Evolutionary conservation across 1,140 invertebrate species (phyloP), one percentile per base, ranked within the genome.

Genomic region (Bradynema listronoti): DNA sequence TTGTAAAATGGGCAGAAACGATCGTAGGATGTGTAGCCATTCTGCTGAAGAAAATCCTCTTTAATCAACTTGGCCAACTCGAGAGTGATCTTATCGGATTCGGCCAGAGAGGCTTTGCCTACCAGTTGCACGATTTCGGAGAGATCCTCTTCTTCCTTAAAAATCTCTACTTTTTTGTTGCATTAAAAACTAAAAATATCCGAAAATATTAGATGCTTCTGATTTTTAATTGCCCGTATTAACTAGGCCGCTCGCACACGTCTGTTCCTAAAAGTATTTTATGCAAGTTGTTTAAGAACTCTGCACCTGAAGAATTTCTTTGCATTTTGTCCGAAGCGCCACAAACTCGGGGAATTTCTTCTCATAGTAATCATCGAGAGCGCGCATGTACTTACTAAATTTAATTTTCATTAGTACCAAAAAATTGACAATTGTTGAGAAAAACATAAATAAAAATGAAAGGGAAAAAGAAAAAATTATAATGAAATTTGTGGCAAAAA

Each of bases 101-200:
- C 94, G 6, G 93, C 93, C 29, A 99, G 84, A 1, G 93, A 71
- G 67, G 81, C 82, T 84, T 99, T 99, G 80, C 94, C 94, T 66
- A 98, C 94, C 62, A 99, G 82, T 79, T 98, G 94, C 68, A 98
- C 94, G 80, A 98, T 98, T 87, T 99, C 94, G n/a, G 92, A 94
- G 65, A 98, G 82, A 83, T 99, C 94, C 81, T 99, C 94, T 83
- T 99, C 94, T 81, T 98, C 93, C 81, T 99, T 91, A 16, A 97
- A 67, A 66, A 81, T 80, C 5, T 19, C 19, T 22, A 16, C 6
- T 22, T 3, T 32, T 3, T 51, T 2, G 11, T 24, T 11, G 9
- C 14, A 14, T 11, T 14, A 24, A 47, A 11, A 11, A 9, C 25
- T 47, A 47, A 47, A 14, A 14, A 24, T 47, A 11, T 9, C 11